Conservation (phyloP, 2,888 invertebrate genomes). For the Lasioglossum leucozonium region DNA sequence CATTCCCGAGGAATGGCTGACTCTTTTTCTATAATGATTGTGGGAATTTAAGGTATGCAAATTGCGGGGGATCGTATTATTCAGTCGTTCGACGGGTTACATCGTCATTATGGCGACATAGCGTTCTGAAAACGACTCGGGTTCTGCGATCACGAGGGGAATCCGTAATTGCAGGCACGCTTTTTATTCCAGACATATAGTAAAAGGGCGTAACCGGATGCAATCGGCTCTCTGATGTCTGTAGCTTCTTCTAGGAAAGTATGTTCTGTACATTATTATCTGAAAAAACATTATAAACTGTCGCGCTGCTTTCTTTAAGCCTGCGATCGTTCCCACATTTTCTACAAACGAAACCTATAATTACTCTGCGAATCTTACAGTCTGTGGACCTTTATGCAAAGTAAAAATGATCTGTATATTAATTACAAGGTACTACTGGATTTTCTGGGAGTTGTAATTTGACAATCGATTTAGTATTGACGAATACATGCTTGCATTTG, state of each 20-base stretch:
- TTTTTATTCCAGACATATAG: constrained; percentile 31
- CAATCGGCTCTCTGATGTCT: background rate
- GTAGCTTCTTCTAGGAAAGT: constrained; percentile 5
- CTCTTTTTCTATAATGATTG: background rate
- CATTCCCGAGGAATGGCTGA: background rate
- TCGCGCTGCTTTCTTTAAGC: too few species aligned
- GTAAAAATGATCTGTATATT: too few species aligned
- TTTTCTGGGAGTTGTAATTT: too few species aligned
- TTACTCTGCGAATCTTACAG: too few species aligned
- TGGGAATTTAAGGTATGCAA: background rate
- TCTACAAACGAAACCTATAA: too few species aligned
- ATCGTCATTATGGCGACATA: background rate
- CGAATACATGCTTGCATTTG: too few species aligned
- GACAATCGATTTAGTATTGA: too few species aligned
- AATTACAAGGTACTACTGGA: too few species aligned
- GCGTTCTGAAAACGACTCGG: constrained; percentile 12
- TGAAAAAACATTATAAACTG: background rate
- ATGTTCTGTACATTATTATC: background rate
- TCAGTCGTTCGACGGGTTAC: constrained; percentile 5
- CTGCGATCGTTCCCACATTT: too few species aligned
- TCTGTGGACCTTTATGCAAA: too few species aligned
- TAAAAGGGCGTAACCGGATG: constrained; percentile 19
- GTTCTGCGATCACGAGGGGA: constrained; percentile 31
- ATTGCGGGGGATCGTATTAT: background rate
- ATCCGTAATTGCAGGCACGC: constrained; percentile 27